These are phyloP conservation scores for Tetanocera ferruginea DNA, from an alignment of 2,888 invertebrate species.

Conservation along the genomic window DNA sequence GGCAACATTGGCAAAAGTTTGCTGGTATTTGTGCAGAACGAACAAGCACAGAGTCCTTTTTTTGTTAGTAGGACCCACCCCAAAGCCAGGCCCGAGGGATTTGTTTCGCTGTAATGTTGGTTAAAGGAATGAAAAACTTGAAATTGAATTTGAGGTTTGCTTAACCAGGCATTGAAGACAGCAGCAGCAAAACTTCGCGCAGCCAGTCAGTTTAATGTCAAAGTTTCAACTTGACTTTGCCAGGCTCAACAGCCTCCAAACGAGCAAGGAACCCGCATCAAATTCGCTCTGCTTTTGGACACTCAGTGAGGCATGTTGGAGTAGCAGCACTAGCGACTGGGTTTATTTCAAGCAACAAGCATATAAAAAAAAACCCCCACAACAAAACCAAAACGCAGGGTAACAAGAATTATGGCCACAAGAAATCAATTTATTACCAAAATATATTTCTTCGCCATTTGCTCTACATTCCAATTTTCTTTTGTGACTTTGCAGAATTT, in stretches of 20 bases:
- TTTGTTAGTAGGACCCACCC: neutral
- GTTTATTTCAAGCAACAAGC: neutral
- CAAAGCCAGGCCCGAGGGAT: conserved; percentile 1
- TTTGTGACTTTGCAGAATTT: neutral
- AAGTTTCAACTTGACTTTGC: conserved; percentile 49
- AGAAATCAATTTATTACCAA: conserved; percentile 51
- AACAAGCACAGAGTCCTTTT: neutral
- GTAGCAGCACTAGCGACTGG: neutral
- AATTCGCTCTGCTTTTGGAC: neutral
- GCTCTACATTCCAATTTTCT: neutral
- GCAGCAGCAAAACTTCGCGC: conserved; percentile 23
- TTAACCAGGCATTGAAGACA: conserved; percentile 45
- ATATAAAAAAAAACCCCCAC: neutral
- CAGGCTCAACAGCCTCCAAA: neutral
- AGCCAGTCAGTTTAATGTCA: conserved; percentile 62
- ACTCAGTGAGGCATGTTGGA: neutral
- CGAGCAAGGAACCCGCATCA: neutral
- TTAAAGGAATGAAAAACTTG: conserved; percentile 55
- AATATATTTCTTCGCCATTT: neutral
- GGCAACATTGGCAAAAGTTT: conserved; percentile 15
- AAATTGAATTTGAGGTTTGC: conserved; percentile 63
- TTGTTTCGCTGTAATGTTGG: neutral
- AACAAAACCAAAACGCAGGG: neutral
- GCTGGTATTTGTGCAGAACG: neutral
- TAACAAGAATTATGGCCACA: conserved; percentile 52